A percentile compares a stretch with the other conserved stretches of the same genome.
These are phyloP conservation scores for Tetragnatha montana DNA, from an alignment of 2,888 invertebrate genomes.

Conservation along the genomic window DNA sequence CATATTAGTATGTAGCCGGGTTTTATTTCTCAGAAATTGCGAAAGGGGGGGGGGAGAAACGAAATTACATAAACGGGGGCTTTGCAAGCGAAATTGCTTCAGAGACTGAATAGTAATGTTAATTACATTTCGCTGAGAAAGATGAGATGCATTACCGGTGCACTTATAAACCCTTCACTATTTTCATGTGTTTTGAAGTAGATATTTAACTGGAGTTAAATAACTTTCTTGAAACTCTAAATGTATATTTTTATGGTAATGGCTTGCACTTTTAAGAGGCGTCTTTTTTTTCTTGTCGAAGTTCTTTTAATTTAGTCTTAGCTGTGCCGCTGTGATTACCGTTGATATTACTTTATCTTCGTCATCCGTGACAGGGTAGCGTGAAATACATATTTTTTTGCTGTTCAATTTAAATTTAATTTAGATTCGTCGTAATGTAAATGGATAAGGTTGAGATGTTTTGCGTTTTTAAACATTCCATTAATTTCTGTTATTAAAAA, in stretches of 20 bases:
- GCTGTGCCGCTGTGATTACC: background rate
- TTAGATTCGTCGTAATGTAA: background rate
- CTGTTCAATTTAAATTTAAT: background rate
- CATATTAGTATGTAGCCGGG: conserved; percentile 40
- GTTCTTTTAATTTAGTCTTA: background rate
- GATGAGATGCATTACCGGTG: conserved; percentile 30
- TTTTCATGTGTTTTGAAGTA: conserved; percentile 12
- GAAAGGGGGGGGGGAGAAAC: conserved; percentile 7
- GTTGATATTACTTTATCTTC: background rate
- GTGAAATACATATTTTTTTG: background rate
- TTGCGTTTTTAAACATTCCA: no score
- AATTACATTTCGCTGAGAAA: conserved; percentile 41
- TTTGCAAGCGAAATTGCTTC: conserved; percentile 32
- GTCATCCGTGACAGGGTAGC: background rate
- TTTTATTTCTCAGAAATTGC: conserved; percentile 27
- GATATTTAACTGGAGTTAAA: conserved; percentile 18
- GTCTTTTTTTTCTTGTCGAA: background rate
- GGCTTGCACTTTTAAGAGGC: background rate
- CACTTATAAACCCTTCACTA: conserved; percentile 21
- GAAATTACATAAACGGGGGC: conserved; percentile 30
- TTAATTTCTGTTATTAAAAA: no score
- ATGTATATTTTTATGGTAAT: background rate
- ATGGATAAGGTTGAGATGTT: no score
- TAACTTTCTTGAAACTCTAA: conserved; percentile 13
- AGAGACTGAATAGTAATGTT: conserved; percentile 21